Evolutionary conservation across 2,888 invertebrate genomes (phyloP).

Genomic region (Lasioglossum lativentre): DNA sequence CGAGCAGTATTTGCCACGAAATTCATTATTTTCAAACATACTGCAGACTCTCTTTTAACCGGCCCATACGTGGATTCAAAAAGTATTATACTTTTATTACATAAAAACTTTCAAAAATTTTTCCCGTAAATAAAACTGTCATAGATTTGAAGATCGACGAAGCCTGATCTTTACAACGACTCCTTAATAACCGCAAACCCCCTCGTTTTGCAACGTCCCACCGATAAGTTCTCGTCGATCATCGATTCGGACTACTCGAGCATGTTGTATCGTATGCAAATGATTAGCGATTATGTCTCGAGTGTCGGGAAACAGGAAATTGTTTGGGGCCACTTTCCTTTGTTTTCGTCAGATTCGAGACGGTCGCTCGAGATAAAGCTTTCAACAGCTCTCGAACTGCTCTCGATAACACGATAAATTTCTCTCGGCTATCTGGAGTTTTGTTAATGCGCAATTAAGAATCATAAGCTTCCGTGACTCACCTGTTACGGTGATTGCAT

Average conservation of each 20-base stretch:
- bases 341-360: not conserved
- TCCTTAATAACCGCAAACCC: not conserved
- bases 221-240: not conserved
- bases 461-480: constrained; percentile 72
- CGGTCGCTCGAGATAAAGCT: constrained; percentile 11
- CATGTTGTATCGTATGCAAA: not conserved
- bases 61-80: no score
- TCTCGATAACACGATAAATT: constrained; percentile 5
- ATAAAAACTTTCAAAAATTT: no score
- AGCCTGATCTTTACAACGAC: no score
- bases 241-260: not conserved
- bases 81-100: no score
- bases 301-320: not conserved
- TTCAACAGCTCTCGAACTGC: not conserved
- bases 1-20: not conserved
- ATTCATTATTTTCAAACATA: not conserved
- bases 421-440: not conserved
- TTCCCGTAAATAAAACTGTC: no score
- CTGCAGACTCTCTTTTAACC: no score
- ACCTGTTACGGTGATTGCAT: constrained; percentile 90
- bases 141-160: no score
- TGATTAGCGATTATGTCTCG: not conserved
- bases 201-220: not conserved
- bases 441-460: not conserved
- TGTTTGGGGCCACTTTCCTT: not conserved